phyloP scores from a whole-genome alignment of 2,113 vertebrate genomes.

The Datnioides undecimradiatus region DNA sequence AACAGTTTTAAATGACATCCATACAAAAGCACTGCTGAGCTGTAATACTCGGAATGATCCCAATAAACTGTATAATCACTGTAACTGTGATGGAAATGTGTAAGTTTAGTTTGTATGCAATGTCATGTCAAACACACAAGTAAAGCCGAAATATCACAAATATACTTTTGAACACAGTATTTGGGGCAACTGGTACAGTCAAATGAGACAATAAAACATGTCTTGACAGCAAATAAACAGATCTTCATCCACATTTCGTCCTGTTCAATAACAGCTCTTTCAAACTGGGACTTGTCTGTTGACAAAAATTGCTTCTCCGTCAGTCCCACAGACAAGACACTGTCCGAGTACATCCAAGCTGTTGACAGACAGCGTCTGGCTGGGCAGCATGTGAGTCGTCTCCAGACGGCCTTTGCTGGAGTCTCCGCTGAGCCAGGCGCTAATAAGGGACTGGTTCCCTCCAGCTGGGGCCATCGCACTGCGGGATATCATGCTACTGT shows the following conservation, averaged over 20 bases:
- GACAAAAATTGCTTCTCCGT: conserved; percentile 95
- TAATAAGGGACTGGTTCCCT: conserved; percentile 88
- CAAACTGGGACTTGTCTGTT: conserved; percentile 88
- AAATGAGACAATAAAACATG: not conserved
- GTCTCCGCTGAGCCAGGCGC: conserved; percentile 92
- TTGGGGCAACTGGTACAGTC: not conserved
- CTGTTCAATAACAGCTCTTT: not conserved
- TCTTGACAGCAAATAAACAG: conserved; percentile 11
- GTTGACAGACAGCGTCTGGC: conserved; percentile 93
- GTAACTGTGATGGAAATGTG: not conserved
- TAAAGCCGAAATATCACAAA: not conserved
- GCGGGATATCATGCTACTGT: conserved; percentile 87
- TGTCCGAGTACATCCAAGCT: conserved; percentile 94
- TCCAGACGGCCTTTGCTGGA: conserved; percentile 93
- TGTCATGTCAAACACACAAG: not conserved
- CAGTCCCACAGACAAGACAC: conserved; percentile 96
- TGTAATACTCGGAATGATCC: conserved; percentile 24
- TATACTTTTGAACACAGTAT: not conserved
- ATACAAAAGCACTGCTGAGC: conserved; percentile 27
- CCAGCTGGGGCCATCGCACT: conserved; percentile 83
- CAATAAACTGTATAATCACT: conserved; percentile 31
- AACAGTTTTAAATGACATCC: conserved; percentile 32
- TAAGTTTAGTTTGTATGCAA: not conserved
- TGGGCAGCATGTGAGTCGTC: conserved; percentile 93
- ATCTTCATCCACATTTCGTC: not conserved